Base-by-base conservation (phyloP, 2,797 vertebrate genomes). In the Odontamblyopus lacepedii region DNA sequence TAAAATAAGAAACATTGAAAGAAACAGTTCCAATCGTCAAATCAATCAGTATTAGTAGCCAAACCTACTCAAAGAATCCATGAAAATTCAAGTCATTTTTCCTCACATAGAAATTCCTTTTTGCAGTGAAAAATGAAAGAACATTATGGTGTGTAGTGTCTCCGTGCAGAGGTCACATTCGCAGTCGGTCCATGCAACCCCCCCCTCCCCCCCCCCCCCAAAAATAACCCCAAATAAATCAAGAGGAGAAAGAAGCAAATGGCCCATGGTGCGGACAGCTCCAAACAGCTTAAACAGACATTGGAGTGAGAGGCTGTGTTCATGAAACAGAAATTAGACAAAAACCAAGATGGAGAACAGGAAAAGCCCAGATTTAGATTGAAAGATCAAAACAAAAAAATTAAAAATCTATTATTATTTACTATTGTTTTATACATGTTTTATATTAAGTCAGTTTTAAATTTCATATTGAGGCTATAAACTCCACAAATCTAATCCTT, bases 131-230 rank as follows among this genome's bases (percentile, higher is more conserved):
- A 74, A 13, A 48, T 15, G 13, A 15, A 48, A 15, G 13, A 48
- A 48, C 68, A 65, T 79, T 81, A 83, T 88, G 84, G 83, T 83
- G 78, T 79, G 72, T 78, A 77, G 74, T 83, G 86, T 86, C 48
- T 87, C 78, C 65, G 79, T 87, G 88, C 82, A 35, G 78, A 69
- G 85, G 85, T 30, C 77, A 91, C 90, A 90, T 93, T 94, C 91
- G 89, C 83, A 78, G 86, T 79, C 72, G 77, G 77, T 91, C 88
- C 91, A 92, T 91, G 87, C 90, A 91, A 79, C 82, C 77, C 76
- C 78, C 78, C 81, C 80, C 82, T 79, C 77, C 57, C 29, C 74
- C 2, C 13, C 12, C 23, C 12, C 9, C 56, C 51, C 56, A 23
- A 57, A 57, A 27, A 57, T 26, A 59, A 12, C 13, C 57, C 57